Evolutionary conservation across 1,140 invertebrate species (phyloP).

Genomic region (Dolichoris vasculosae): DNA sequence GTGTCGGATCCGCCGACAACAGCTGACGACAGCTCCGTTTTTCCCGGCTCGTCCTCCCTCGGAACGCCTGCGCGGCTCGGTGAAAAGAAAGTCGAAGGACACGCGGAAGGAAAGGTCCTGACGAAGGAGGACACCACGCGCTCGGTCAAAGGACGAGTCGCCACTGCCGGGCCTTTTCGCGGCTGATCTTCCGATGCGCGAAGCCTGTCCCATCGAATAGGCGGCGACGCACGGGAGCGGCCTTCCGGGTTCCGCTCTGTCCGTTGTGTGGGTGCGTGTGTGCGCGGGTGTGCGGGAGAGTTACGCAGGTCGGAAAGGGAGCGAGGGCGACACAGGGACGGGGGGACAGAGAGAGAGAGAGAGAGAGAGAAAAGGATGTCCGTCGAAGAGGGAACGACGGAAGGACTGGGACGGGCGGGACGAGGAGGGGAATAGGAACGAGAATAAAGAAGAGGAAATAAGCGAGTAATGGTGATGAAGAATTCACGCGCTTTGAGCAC

Average conservation of each 20-base stretch:
- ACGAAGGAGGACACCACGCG: conserved; percentile 10
- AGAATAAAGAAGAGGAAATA: conserved; percentile 35
- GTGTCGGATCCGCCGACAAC: neutral
- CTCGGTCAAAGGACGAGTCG: neutral
- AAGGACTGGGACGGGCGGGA: neutral
- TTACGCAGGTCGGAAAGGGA: conserved; percentile 54
- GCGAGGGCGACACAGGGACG: neutral
- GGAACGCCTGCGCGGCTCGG: neutral
- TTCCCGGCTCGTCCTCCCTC: neutral
- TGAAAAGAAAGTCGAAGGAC: neutral
- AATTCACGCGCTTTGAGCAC: neutral
- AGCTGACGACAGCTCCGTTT: neutral
- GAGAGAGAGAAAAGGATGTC: conserved; percentile 26
- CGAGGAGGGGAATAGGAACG: neutral
- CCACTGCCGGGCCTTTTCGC: neutral
- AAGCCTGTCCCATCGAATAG: conserved; percentile 60
- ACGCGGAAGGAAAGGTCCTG: neutral
- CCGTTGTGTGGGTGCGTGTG: conserved; percentile 42
- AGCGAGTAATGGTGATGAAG: conserved; percentile 13
- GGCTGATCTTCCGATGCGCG: neutral
- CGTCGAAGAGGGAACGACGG: neutral
- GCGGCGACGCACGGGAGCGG: conserved; percentile 66
- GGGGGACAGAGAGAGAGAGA: conserved; percentile 16
- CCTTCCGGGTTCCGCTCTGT: conserved; percentile 66
- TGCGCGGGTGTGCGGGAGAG: too few relatives aligned